Conservation (phyloP, 2,888 invertebrate species). For the Nudaria mundana region DNA sequence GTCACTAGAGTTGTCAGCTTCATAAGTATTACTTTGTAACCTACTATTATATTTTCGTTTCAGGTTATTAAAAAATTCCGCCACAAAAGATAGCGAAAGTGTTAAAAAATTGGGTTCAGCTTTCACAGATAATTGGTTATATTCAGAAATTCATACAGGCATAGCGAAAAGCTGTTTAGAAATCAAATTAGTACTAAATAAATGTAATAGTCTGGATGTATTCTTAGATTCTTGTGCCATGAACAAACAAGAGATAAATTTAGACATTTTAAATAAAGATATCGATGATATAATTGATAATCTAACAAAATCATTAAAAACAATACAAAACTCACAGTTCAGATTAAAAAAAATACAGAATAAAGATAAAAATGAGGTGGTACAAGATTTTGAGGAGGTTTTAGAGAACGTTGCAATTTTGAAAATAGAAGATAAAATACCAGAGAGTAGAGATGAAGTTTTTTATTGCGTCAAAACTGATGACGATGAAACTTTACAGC, state of each 20-base stretch:
- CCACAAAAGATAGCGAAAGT: constrained; percentile 38
- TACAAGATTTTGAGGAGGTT: constrained; percentile 32
- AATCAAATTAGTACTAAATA: constrained; percentile 59
- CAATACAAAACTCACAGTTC: constrained; percentile 61
- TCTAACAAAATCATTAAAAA: constrained; percentile 55
- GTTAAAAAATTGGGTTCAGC: constrained; percentile 52
- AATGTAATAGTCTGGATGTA: constrained; percentile 62
- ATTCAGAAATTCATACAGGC: constrained; percentile 68
- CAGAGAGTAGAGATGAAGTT: constrained; percentile 69
- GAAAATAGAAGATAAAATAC: constrained; percentile 59
- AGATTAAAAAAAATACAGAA: constrained; percentile 62
- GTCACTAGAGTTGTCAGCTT: no score
- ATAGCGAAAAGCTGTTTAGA: constrained; percentile 61
- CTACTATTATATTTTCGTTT: no score
- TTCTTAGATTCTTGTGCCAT: constrained; percentile 69
- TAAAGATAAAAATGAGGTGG: constrained; percentile 37
- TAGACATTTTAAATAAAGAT: constrained; percentile 59
- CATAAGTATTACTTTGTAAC: no score
- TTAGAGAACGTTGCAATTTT: constrained; percentile 42
- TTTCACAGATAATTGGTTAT: constrained; percentile 59
- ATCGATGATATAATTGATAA: constrained; percentile 62
- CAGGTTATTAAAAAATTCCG: constrained; percentile 63
- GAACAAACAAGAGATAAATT: constrained; percentile 60
- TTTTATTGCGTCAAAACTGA: constrained; percentile 72
- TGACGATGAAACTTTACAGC: constrained; percentile 46